Percentiles rank a stretch among this genome's conserved stretches.
phyloP scores from a whole-genome alignment of 2,888 invertebrate species.

The Apamea crenata region DNA sequence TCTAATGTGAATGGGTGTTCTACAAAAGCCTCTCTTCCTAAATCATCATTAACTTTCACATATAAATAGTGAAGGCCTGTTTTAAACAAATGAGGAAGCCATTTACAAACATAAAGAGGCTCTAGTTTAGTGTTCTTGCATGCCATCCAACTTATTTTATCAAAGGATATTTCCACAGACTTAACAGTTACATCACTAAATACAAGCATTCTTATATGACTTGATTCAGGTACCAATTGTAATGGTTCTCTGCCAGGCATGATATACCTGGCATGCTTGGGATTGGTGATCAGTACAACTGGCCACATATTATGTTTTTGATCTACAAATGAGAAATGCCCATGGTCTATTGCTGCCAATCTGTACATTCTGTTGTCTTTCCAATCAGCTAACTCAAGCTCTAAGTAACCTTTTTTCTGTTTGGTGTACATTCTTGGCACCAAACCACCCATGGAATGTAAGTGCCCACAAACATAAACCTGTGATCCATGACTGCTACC shows the following conservation, averaged over 20 bases:
- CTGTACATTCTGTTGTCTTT: conserved; percentile 97
- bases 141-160: conserved; percentile 91
- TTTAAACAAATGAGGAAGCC: conserved; percentile 93
- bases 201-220: conserved; percentile 95
- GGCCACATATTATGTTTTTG: conserved; percentile 95
- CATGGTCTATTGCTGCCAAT: conserved; percentile 96
- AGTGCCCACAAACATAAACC: conserved; percentile 97
- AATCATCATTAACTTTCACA: conserved; percentile 90
- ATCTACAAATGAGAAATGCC: conserved; percentile 96
- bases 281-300: conserved; percentile 95
- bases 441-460: conserved; percentile 95
- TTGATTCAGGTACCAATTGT: conserved; percentile 92
- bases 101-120: conserved; percentile 93
- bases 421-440: conserved; percentile 96
- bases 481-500: conserved; percentile 91
- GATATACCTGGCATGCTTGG: conserved; percentile 94
- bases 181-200: conserved; percentile 93
- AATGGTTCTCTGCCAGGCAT: conserved; percentile 94
- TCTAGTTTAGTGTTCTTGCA: conserved; percentile 91
- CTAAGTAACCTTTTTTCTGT: conserved; percentile 95
- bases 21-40: conserved; percentile 89
- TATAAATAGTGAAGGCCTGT: conserved; percentile 92
- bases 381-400: conserved; percentile 98
- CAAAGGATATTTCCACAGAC: conserved; percentile 92
- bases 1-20: conserved; percentile 95